Evolutionary conservation across 92 coral and sea anemone species (phyloP), one percentile per base, ranked within the genome.

Genomic region (Pocillopora grandis): DNA sequence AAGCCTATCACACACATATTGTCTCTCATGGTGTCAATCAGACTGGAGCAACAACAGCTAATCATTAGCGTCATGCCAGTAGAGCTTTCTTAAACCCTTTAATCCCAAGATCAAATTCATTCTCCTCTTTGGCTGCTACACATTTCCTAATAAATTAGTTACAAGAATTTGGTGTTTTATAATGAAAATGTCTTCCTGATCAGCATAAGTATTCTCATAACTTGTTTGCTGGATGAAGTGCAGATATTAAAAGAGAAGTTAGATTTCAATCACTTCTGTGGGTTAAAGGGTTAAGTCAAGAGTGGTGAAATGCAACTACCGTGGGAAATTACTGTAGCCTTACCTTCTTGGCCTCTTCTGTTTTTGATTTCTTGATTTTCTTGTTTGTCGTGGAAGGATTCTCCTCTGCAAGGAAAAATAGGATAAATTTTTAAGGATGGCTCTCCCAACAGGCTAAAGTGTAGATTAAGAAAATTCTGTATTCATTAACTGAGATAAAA

Each of bases 291-390:
- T 42, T 42, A 42, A 42, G 52, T 42, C 31, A 27, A 27, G 31
- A 27, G 31, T 27, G 31, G 31, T 42, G 52, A 42, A 68, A 5
- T 36, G 42, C 27, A 36, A 71, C 76, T 36, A 48, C 4, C 1
- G 12, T 23, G 20, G 14, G 49, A 12, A 80, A 42, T 20, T 2
- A 69, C 31, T 27, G 31, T 27, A 9, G 15, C 20, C 33, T 10
- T 85, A 96, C 99, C 99, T 96, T 87, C 95, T 88, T 58, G 99
- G 99, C 77, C 99, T 84, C 88, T 90, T 92, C 68, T 96, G 99
- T 79, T 96, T 96, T 72, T 96, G 98, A 81, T 93, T 94, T 80
- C 98, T 85, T 9, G 99, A 88, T 75, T 96, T 94, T 84, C 99
- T 82, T 58, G 99, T 90, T 74, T 92, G 97, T 77, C 90, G 92